A percentile compares a stretch with the other conserved stretches of the same genome.
Conservation (phyloP, 2,797 vertebrate genomes). For the Kryptolebias ocellatus region DNA sequence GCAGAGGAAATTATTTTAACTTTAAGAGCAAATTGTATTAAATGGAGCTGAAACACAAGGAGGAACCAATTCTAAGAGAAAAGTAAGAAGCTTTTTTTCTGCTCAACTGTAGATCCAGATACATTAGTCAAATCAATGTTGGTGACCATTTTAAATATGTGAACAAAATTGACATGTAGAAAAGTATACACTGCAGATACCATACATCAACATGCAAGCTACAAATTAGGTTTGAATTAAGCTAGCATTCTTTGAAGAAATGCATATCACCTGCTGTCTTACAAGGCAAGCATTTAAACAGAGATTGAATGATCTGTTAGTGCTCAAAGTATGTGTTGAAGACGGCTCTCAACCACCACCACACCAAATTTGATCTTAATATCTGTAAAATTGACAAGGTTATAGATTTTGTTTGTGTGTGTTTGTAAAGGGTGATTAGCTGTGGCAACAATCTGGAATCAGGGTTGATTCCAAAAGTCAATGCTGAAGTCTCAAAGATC, state of each 20-base stretch:
- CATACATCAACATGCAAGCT: constrained; percentile 2
- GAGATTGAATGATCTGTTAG: neutral
- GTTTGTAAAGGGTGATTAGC: too few relatives aligned
- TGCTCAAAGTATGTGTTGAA: too few relatives aligned
- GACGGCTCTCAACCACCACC: too few relatives aligned
- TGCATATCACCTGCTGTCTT: too few relatives aligned
- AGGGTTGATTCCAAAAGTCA: too few relatives aligned
- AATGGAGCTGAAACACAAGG: neutral
- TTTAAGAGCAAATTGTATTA: constrained; percentile 1
- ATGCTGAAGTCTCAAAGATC: too few relatives aligned
- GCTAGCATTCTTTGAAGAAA: too few relatives aligned
- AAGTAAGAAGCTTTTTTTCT: neutral
- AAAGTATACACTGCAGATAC: constrained; percentile 15
- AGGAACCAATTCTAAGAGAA: constrained; percentile 1
- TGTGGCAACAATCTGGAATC: too few relatives aligned
- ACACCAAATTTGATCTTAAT: too few relatives aligned
- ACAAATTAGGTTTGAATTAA: too few relatives aligned
- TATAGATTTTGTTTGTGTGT: too few relatives aligned
- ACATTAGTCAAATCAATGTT: neutral
- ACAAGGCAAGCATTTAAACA: neutral
- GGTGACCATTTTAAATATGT: neutral
- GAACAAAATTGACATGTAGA: constrained; percentile 7
- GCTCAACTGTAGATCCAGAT: constrained; percentile 12
- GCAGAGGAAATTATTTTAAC: constrained; percentile 16
- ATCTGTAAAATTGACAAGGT: too few relatives aligned